These are phyloP conservation scores for Myanophis thanlyinensis DNA, from an alignment of 2,113 vertebrate genomes.

Conservation along the genomic window DNA sequence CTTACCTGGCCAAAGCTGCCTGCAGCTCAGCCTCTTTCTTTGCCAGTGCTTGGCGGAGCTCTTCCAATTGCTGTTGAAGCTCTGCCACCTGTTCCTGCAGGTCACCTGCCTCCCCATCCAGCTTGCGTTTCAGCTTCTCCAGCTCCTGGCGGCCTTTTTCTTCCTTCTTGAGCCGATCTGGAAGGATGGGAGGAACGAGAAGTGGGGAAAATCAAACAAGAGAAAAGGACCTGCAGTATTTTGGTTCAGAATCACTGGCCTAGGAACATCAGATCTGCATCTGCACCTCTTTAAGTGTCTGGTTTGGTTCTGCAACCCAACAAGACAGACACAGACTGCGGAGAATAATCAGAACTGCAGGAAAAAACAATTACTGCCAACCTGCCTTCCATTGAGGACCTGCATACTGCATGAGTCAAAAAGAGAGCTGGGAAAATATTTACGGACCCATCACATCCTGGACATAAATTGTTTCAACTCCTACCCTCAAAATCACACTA, in stretches of 20 bases:
- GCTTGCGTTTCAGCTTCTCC: slow-evolving; percentile 85
- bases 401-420: no score
- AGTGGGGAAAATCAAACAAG: background rate
- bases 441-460: no score
- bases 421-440: no score
- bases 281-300: no score
- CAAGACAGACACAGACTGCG: no score
- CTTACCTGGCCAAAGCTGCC: slow-evolving; percentile 75
- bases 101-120: slow-evolving; percentile 83
- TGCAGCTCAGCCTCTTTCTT: slow-evolving; percentile 90
- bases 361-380: no score
- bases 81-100: slow-evolving; percentile 88
- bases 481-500: no score
- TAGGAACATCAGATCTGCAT: no score
- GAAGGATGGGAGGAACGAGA: background rate
- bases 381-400: no score
- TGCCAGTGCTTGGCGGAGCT: slow-evolving; percentile 77
- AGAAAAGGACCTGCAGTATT: background rate
- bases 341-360: no score
- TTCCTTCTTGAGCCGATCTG: slow-evolving; percentile 88
- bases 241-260: background rate
- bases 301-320: no score
- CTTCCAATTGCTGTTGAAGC: slow-evolving; percentile 74
- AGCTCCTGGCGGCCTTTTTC: slow-evolving; percentile 88
- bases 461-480: no score